phyloP scores from a whole-genome alignment of 2,797 vertebrate genomes.

The Falco novaeseelandiae region DNA sequence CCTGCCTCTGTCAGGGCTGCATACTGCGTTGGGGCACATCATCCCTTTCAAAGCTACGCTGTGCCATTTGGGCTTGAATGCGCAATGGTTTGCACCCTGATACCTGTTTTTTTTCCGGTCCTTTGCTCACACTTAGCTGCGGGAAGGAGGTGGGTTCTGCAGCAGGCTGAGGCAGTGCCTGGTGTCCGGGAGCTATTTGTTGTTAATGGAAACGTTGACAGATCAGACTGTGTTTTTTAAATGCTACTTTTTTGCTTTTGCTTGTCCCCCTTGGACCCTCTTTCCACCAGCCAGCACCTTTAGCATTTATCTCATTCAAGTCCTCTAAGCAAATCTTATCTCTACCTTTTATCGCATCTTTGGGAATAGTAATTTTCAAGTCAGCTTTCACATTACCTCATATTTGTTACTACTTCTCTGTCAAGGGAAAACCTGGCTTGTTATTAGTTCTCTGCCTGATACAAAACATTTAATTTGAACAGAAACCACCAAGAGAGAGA shows the following conservation, averaged over 20 bases:
- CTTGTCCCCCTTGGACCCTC: neutral
- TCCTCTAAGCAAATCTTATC: conserved; percentile 74
- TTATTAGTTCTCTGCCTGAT: conserved; percentile 79
- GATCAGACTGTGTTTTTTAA: conserved; percentile 60
- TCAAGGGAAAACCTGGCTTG: conserved; percentile 71
- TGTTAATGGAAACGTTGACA: conserved; percentile 70
- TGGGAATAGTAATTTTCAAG: conserved; percentile 80
- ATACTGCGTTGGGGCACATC: accelerated
- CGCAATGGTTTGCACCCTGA: neutral
- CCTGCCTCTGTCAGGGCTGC: accelerated
- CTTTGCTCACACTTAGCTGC: neutral
- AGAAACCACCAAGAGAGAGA: conserved; percentile 76
- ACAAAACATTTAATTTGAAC: conserved; percentile 81
- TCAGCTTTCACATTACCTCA: conserved; percentile 75
- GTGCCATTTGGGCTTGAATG: neutral
- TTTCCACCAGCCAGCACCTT: conserved; percentile 70
- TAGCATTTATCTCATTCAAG: conserved; percentile 71
- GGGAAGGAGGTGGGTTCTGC: conserved; percentile 9
- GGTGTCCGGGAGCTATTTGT: conserved; percentile 21
- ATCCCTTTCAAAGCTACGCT: neutral
- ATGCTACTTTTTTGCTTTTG: neutral
- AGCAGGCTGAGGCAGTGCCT: conserved; percentile 12
- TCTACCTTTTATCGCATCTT: conserved; percentile 76
- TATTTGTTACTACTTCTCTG: conserved; percentile 76
- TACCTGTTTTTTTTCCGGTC: neutral